These are phyloP conservation scores for Drosophila borborema DNA, from an alignment of 2,888 invertebrate genomes.

Conservation along the genomic window DNA sequence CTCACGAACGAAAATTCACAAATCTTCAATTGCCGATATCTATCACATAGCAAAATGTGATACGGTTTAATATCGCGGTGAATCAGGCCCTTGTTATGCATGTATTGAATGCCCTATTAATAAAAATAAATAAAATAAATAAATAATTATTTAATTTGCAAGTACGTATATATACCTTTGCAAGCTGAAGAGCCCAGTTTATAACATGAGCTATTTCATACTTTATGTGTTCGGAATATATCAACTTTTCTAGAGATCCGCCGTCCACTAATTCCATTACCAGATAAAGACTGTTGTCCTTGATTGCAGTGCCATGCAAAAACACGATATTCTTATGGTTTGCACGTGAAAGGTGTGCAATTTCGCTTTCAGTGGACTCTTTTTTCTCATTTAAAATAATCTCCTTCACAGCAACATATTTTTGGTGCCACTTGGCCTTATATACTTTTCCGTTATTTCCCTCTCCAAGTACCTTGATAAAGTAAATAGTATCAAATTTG, in stretches of 20 bases:
- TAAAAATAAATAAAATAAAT: background rate
- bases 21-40: slow-evolving; percentile 33
- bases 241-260: slow-evolving; percentile 39
- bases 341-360: slow-evolving; percentile 24
- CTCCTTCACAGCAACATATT: slow-evolving; percentile 37
- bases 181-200: slow-evolving; percentile 48
- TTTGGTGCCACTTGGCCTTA: slow-evolving; percentile 13
- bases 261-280: slow-evolving; percentile 55
- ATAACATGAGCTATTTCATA: slow-evolving; percentile 41
- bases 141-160: background rate
- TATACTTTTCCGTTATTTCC: slow-evolving; percentile 17
- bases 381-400: slow-evolving; percentile 6
- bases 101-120: slow-evolving; percentile 45
- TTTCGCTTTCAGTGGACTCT: slow-evolving; percentile 10
- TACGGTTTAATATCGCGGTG: slow-evolving; percentile 59
- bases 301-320: slow-evolving; percentile 34
- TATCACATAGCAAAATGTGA: slow-evolving; percentile 31
- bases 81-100: slow-evolving; percentile 42
- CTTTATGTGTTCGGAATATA: slow-evolving; percentile 1
- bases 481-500: background rate
- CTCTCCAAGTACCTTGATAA: slow-evolving; percentile 15
- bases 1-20: slow-evolving; percentile 48
- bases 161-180: slow-evolving; percentile 30
- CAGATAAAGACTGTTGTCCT: background rate
- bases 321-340: slow-evolving; percentile 52